Conservation (phyloP, 2,888 invertebrate genomes). For the Drosophila multiciliata region DNA sequence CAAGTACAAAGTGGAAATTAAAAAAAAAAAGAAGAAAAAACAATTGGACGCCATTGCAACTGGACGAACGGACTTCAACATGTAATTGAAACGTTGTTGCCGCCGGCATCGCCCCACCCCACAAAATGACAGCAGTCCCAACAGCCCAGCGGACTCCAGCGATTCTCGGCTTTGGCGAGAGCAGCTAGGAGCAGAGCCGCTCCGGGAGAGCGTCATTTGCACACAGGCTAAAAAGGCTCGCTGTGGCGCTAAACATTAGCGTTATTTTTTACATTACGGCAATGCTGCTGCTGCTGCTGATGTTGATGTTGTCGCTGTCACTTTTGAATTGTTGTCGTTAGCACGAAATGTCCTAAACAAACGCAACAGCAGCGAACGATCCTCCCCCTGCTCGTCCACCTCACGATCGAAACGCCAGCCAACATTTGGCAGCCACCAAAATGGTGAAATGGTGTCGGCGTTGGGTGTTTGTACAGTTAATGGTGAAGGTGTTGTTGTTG, state of each 20-base stretch:
- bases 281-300: conserved; percentile 6
- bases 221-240: conserved; percentile 10
- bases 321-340: conserved; percentile 26
- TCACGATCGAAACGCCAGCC: conserved; percentile 81
- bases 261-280: conserved; percentile 17
- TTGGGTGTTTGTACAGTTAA: conserved; percentile 37
- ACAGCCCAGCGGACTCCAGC: conserved; percentile 38
- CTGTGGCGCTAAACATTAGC: conserved; percentile 24
- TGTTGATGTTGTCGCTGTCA: not conserved
- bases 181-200: conserved; percentile 39
- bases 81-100: conserved; percentile 61
- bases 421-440: conserved; percentile 84
- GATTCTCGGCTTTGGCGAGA: conserved; percentile 42
- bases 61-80: conserved; percentile 58
- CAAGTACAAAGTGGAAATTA: not conserved
- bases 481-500: conserved; percentile 39
- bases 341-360: conserved; percentile 74
- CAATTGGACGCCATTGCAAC: conserved; percentile 50
- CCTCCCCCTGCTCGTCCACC: conserved; percentile 60
- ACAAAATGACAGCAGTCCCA: conserved; percentile 22
- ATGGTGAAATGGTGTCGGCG: conserved; percentile 63
- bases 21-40: not conserved
- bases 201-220: not conserved
- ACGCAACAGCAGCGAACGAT: conserved; percentile 80
- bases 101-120: conserved; percentile 30